phyloP scores from a whole-genome alignment of 2,797 vertebrate genomes.

The Neostethus bicornis region DNA sequence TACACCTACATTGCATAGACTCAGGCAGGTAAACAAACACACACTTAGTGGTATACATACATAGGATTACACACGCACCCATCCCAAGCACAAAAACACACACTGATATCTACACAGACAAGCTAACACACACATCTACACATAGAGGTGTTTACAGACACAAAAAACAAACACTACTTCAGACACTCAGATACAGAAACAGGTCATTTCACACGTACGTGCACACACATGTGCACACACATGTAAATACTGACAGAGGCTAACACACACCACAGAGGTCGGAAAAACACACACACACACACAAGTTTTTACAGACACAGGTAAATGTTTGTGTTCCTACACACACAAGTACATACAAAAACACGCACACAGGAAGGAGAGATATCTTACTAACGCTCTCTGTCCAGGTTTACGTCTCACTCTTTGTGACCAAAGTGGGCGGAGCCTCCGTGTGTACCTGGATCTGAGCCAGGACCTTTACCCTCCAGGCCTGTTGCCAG shows the following conservation, averaged over 20 bases:
- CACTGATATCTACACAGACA: too few relatives aligned
- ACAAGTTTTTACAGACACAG: neutral
- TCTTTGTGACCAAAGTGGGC: constrained; percentile 51
- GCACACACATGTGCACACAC: neutral
- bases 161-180: constrained; percentile 11
- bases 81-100: too few relatives aligned
- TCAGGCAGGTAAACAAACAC: too few relatives aligned
- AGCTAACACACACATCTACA: neutral
- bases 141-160: too few relatives aligned
- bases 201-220: constrained; percentile 17
- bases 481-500: constrained; percentile 62
- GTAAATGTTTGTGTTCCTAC: neutral
- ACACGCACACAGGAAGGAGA: too few relatives aligned
- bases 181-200: constrained; percentile 6
- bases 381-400: too few relatives aligned
- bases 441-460: constrained; percentile 61
- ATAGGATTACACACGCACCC: too few relatives aligned
- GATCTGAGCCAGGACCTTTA: constrained; percentile 54
- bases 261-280: neutral
- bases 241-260: neutral
- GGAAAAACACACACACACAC: constrained; percentile 1
- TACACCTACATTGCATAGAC: too few relatives aligned
- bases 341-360: neutral
- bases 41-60: too few relatives aligned
- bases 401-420: constrained; percentile 52